Evolutionary conservation across 2,888 invertebrate genomes (phyloP).

Genomic region (Melinaea menophilus): DNA sequence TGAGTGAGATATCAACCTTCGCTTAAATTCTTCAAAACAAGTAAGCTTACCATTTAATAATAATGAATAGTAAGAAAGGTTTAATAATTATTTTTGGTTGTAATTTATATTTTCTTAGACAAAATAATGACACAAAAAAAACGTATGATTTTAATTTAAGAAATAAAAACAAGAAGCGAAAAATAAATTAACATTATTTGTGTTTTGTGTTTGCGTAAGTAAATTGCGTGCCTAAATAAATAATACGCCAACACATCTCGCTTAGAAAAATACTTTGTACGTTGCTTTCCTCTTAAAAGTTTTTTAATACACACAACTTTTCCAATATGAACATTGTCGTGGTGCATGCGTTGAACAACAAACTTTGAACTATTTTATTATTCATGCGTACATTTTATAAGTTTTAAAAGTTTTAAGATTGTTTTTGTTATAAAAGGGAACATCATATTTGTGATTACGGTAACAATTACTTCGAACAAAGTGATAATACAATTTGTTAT

Average conservation of each 20-base stretch:
- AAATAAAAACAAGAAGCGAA: background rate
- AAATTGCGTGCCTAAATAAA: slow-evolving; percentile 5
- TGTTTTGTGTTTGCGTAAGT: background rate
- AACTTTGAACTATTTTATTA: background rate
- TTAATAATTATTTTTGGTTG: no score
- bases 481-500: no score
- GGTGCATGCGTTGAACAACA: background rate
- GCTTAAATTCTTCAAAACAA: no score
- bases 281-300: slow-evolving; percentile 41
- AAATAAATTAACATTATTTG: background rate
- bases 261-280: background rate
- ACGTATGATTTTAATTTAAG: background rate
- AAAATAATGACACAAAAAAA: background rate
- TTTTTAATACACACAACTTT: slow-evolving; percentile 66
- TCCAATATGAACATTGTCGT: slow-evolving; percentile 61
- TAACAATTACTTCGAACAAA: no score
- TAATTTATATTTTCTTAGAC: slow-evolving; percentile 1
- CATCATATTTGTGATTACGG: no score
- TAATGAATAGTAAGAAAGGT: no score
- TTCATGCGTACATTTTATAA: background rate
- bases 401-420: background rate
- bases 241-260: background rate
- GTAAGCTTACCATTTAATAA: no score
- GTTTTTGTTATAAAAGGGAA: no score
- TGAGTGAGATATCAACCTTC: no score